Conservation (phyloP, 2,888 invertebrate species). For the Entomobrya multifasciata region DNA sequence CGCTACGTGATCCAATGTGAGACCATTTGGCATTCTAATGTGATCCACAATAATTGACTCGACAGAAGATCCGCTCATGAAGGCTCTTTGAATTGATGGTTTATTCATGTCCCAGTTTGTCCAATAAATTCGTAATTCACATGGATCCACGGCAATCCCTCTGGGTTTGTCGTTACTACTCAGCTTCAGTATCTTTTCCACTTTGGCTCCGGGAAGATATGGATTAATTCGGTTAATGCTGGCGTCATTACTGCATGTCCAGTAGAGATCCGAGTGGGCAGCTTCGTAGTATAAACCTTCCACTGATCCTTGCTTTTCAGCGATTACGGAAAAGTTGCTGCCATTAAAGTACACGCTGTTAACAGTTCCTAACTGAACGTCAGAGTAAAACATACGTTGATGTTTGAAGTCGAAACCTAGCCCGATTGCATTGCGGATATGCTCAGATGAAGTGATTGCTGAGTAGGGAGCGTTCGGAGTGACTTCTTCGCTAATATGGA, state of each 20-base stretch:
- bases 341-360: conserved; percentile 92
- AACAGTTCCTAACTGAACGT: conserved; percentile 92
- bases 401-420: conserved; percentile 89
- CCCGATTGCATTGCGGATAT: conserved; percentile 93
- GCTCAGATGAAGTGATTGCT: conserved; percentile 86
- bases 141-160: conserved; percentile 89
- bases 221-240: conserved; percentile 85
- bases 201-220: conserved; percentile 81
- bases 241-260: conserved; percentile 92
- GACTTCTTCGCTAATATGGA: conserved; percentile 87
- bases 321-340: conserved; percentile 86
- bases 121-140: conserved; percentile 82
- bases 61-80: conserved; percentile 85
- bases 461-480: conserved; percentile 89
- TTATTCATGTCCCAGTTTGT: conserved; percentile 81
- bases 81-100: conserved; percentile 91
- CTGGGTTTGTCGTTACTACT: conserved; percentile 88
- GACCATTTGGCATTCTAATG: conserved; percentile 92
- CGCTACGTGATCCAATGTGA: conserved; percentile 89
- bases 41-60: conserved; percentile 89
- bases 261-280: conserved; percentile 87
- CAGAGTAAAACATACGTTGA: conserved; percentile 90
- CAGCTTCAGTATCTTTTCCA: conserved; percentile 85
- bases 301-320: conserved; percentile 90
- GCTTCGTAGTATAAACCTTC: conserved; percentile 92